Conservation (phyloP, 2,113 vertebrate species). For the Cynocephalus volans region DNA sequence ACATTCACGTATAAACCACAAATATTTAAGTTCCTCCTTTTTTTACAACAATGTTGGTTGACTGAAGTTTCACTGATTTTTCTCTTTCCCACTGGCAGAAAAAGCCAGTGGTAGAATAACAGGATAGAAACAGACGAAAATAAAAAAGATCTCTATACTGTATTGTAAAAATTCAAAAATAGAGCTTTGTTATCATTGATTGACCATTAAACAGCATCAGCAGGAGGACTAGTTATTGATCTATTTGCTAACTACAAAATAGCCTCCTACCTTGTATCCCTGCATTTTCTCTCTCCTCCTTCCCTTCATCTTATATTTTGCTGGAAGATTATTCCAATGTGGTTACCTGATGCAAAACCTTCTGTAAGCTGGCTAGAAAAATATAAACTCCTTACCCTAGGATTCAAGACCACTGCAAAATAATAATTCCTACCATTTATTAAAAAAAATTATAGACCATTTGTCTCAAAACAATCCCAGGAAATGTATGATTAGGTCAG, state of each 20-base stretch:
- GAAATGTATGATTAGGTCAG: background rate
- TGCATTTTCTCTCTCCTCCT: background rate
- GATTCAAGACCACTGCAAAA: background rate
- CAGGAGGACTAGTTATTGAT: background rate
- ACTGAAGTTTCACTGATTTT: background rate
- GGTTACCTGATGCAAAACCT: background rate
- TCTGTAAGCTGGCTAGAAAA: background rate
- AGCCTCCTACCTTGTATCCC: background rate
- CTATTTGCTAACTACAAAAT: background rate
- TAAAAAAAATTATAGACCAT: background rate
- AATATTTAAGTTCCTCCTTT: background rate
- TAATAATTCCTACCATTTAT: background rate
- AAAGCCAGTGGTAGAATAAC: background rate
- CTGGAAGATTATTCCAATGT: background rate
- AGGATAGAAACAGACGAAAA: background rate
- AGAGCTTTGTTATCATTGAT: background rate
- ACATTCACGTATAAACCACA: background rate
- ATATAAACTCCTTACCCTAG: background rate
- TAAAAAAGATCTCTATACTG: background rate
- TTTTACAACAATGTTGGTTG: background rate
- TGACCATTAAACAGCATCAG: background rate
- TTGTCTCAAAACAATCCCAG: background rate
- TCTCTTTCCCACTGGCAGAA: background rate
- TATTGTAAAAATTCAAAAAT: conserved; percentile 31
- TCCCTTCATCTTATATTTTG: background rate